Base-by-base conservation (phyloP, 2,113 vertebrate genomes). In the Panthera leo region DNA sequence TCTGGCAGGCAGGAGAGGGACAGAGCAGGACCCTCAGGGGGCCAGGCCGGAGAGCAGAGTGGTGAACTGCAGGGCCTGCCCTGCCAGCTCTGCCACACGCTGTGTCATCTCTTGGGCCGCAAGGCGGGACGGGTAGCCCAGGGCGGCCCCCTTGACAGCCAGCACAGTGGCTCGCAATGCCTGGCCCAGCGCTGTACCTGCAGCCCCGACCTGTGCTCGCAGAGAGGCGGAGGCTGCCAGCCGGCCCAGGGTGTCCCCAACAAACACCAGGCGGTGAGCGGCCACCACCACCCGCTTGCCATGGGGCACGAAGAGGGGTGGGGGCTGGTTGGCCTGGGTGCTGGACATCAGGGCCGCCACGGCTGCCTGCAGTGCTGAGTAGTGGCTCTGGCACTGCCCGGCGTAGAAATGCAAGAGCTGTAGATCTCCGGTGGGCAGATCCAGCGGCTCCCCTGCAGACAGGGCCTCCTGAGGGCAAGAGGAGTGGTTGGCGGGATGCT, bases 221-320 rank as follows among this genome's bases (percentile, higher is more conserved):
- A 99, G 98, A 86, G 99, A 99, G 0, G 98, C 97, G 0, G 99
- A 99, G 78, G 98, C 98, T 18, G 99, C 99, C 51, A 99, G 98
- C 29, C 99, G 99, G 45, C 99, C 99, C 19, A 99, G 99, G 0
- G 99, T 99, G 98, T 99, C 99, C 45, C 99, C 99, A 0, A 99
- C 99, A 31, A 99, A 99, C 83, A 99, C 99, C 90, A 99, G 98
- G 88, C 99, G 99, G 98, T 99, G 99, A 0, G 99, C 99, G 0
- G 99, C 99, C 95, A 99, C 99, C 4, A 99, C 99, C 93, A 99
- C 98, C 79, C 98, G 99, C 97, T 99, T 99, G 31, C 99, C 98
- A 2, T 99, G 98, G 73, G 99, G 99, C 55, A 99, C 99, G 0
- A 99, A 99, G 97, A 99, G 98, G 48, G 99, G 98, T 0, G 99